Base-by-base conservation (phyloP, 2,113 vertebrate species). In the Callipepla californica region DNA sequence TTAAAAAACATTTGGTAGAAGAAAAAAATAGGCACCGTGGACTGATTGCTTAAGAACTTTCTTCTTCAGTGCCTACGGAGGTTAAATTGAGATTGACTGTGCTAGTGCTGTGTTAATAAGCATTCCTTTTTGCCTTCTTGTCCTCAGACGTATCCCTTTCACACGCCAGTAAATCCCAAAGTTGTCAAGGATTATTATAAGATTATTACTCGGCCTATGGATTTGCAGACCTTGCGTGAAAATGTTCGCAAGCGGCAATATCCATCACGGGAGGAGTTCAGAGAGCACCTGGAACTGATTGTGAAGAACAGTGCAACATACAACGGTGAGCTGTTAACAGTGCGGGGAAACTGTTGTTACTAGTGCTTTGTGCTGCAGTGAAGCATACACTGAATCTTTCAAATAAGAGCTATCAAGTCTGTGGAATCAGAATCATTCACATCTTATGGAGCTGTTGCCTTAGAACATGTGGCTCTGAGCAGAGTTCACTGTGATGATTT, bases 161-260 rank as follows among this genome's bases (percentile, higher is more conserved):
- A 99, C 92, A 99, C 99, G 5, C 99, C 99, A 15, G 99, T 99
- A 44, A 99, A 99, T 72, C 98, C 98, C 55, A 99, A 99, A 95
- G 98, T 99, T 62, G 99, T 99, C 82, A 99, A 99, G 93, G 99
- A 99, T 95, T 99, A 99, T 94, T 99, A 99, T 25, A 99, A 99
- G 97, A 99, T 99, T 79, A 99, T 99, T 89, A 99, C 98, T 5
- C 97, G 98, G 53, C 99, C 99, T 16, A 99, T 99, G 99, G 99
- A 99, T 95, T 97, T 99, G 76, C 99, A 99, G 96, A 99, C 99
- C 2, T 97, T 99, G 76, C 98, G 99, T 59, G 99, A 99, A 95
- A 99, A 99, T 3, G 99, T 99, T 50, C 98, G 99, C 6, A 99
- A 99, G 92, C 97, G 99, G 32, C 97, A 99, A 93, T 99, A 99